Percentiles rank a stretch among this genome's conserved stretches.
Evolutionary conservation across 2,888 invertebrate species (phyloP).

Genomic region (Phyto melanocephala): DNA sequence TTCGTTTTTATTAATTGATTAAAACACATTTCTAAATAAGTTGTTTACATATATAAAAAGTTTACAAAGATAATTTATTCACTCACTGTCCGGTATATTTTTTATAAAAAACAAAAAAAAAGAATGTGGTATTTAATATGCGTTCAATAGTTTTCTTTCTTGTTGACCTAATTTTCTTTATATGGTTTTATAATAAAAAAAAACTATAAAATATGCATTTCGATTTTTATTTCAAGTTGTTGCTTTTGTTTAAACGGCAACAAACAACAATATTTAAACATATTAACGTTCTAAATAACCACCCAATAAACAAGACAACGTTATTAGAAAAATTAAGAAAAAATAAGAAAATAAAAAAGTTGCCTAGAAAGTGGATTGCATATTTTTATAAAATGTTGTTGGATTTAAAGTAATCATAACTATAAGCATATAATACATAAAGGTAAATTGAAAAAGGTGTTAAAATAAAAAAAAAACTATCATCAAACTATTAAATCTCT

Average conservation of each 20-base stretch:
- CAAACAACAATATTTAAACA: neutral
- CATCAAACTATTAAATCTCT: no score
- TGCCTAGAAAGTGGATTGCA: neutral
- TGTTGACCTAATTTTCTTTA: constrained; percentile 51
- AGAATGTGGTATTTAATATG: constrained; percentile 22
- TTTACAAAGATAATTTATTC: no score
- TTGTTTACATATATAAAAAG: no score
- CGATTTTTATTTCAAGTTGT: neutral
- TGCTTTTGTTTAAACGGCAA: neutral
- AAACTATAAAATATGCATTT: constrained; percentile 1
- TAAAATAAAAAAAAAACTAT: no score
- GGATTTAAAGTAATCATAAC: no score
- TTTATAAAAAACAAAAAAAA: no score
- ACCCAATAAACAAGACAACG: neutral
- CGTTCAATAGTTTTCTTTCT: constrained; percentile 56
- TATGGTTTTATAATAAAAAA: neutral
- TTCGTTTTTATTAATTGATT: neutral
- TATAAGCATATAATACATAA: no score
- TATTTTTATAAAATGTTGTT: neutral
- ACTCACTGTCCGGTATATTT: no score
- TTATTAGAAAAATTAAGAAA: neutral
- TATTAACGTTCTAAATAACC: constrained; percentile 11
- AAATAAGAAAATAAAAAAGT: neutral
- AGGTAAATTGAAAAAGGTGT: no score
- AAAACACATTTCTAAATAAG: no score